Evolutionary conservation across 1,140 invertebrate species (phyloP).

Genomic region (Lepidurus packardi): DNA sequence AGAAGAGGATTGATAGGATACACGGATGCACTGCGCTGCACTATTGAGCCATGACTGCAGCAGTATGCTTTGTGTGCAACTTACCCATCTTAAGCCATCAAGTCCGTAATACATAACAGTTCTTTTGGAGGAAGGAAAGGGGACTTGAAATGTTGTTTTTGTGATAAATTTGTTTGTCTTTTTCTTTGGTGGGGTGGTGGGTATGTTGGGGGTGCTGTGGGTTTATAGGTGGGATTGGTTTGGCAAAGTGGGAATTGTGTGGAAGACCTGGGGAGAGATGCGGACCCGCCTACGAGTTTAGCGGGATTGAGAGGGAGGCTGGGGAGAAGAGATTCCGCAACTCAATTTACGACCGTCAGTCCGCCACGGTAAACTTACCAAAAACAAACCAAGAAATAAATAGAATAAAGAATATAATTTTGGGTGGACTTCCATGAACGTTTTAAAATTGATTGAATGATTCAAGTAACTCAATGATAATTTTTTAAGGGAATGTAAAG

Average conservation of each 20-base stretch:
- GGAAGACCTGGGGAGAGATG: constrained; percentile 69
- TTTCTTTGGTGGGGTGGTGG: neutral
- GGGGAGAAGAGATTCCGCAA: constrained; percentile 74
- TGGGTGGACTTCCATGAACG: neutral
- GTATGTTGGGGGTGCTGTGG: neutral
- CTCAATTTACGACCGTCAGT: constrained; percentile 76
- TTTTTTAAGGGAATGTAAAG: neutral
- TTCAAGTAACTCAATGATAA: neutral
- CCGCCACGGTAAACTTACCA: constrained; percentile 57
- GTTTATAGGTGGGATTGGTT: constrained; percentile 66
- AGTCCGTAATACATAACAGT: constrained; percentile 27
- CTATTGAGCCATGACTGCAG: neutral
- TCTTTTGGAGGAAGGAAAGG: neutral
- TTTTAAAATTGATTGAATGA: neutral
- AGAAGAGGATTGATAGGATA: too few species aligned
- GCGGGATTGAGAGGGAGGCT: constrained; percentile 41
- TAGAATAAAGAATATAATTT: constrained; percentile 37
- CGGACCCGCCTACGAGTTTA: constrained; percentile 33
- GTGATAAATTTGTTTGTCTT: neutral
- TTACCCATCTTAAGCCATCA: constrained; percentile 87
- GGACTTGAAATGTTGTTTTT: neutral
- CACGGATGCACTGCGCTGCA: too few species aligned
- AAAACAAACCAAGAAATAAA: too few species aligned
- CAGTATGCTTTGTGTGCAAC: constrained; percentile 87
- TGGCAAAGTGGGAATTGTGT: constrained; percentile 89